phyloP scores from a whole-genome alignment of 37 sponge, comb jelly and placozoan species.

The Lycopodina hypogea region DNA sequence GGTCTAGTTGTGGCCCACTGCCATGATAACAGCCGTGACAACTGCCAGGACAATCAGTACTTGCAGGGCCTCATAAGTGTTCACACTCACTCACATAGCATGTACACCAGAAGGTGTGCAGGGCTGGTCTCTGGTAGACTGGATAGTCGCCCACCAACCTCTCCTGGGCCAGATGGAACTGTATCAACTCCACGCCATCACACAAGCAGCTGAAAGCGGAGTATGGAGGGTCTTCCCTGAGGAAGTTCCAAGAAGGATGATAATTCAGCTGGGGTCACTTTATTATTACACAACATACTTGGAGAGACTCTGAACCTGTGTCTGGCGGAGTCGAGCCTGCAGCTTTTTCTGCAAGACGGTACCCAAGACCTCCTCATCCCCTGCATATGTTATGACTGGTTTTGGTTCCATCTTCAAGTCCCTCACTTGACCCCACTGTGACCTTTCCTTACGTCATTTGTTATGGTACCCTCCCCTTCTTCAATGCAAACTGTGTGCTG shows the following conservation, averaged over 20 bases:
- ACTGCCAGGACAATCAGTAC: too few species aligned
- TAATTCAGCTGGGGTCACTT: too few species aligned
- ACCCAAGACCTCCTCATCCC: constrained; percentile 32
- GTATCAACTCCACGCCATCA: constrained; percentile 44
- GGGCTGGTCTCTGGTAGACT: constrained; percentile 40
- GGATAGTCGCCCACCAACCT: neutral
- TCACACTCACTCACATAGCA: constrained; percentile 31
- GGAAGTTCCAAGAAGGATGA: neutral
- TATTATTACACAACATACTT: constrained; percentile 12
- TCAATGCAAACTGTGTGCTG: too few species aligned
- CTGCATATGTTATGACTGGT: constrained; percentile 34
- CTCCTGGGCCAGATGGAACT: neutral
- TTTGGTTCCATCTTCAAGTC: constrained; percentile 23
- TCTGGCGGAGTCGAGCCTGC: constrained; percentile 28
- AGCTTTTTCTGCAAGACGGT: constrained; percentile 53
- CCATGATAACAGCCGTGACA: too few species aligned
- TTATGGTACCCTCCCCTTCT: too few species aligned
- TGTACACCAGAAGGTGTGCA: constrained; percentile 70
- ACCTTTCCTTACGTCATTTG: too few species aligned
- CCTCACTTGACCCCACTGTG: too few species aligned
- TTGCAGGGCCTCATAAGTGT: too few species aligned
- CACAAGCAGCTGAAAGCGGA: constrained; percentile 46
- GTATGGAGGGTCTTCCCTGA: constrained; percentile 30
- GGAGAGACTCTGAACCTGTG: constrained; percentile 10
- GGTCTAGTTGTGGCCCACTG: too few species aligned